These are phyloP conservation scores for Pyrgus malvae DNA, from an alignment of 2,888 invertebrate species.

Conservation along the genomic window DNA sequence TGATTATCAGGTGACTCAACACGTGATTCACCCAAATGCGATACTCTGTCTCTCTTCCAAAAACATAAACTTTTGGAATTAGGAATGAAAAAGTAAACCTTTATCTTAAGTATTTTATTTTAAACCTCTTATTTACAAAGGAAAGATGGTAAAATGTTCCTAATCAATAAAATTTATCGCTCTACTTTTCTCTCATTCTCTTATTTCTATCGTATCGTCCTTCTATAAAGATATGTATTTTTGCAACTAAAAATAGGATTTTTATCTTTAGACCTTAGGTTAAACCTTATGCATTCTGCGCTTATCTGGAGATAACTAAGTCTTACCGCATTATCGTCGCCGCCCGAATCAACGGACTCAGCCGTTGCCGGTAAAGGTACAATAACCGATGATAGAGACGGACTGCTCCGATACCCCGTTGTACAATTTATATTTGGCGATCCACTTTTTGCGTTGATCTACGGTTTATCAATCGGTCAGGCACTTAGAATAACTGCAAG, in stretches of 20 bases:
- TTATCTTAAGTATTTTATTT: too few relatives aligned
- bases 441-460: conserved; percentile 33
- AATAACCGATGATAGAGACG: conserved; percentile 23
- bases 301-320: conserved; percentile 15
- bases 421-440: conserved; percentile 25
- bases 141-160: too few relatives aligned
- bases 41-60: too few relatives aligned
- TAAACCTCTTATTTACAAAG: too few relatives aligned
- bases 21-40: too few relatives aligned
- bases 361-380: conserved; percentile 8
- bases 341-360: conserved; percentile 9
- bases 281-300: conserved; percentile 9
- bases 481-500: conserved; percentile 14
- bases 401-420: conserved; percentile 17
- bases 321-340: neutral
- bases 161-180: too few relatives aligned
- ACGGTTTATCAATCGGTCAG: conserved; percentile 31
- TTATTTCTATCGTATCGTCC: too few relatives aligned
- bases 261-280: neutral
- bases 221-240: neutral
- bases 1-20: too few relatives aligned
- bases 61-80: too few relatives aligned
- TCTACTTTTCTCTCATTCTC: too few relatives aligned
- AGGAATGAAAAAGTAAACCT: too few relatives aligned
- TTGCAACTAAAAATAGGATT: neutral